phyloP scores from a whole-genome alignment of 1,140 invertebrate species.

The Drosophila lacteicornis region DNA sequence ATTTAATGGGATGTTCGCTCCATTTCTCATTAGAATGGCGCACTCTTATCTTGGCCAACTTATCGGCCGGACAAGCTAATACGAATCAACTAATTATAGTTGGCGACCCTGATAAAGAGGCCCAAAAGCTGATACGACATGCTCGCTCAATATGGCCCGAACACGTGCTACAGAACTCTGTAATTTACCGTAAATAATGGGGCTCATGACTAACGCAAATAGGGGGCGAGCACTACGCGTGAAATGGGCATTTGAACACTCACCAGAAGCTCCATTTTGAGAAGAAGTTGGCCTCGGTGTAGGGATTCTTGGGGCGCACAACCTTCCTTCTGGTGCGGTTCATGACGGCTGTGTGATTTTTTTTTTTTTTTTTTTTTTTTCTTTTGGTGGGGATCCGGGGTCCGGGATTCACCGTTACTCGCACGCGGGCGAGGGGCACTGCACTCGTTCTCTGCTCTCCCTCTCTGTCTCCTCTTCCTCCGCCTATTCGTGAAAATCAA shows the following conservation, averaged over 20 bases:
- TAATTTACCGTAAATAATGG: slow-evolving; percentile 57
- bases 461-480: slow-evolving; percentile 2
- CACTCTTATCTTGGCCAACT: slow-evolving; percentile 2
- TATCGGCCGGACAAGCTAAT: slow-evolving; percentile 31
- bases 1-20: slow-evolving; percentile 41
- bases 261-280: slow-evolving; percentile 83
- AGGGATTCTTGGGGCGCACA: slow-evolving; percentile 78
- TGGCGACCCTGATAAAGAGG: slow-evolving; percentile 12
- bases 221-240: neutral
- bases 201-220: slow-evolving; percentile 34
- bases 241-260: slow-evolving; percentile 23
- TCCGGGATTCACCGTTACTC: slow-evolving; percentile 52
- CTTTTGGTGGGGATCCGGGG: neutral
- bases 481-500: slow-evolving; percentile 33
- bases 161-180: slow-evolving; percentile 58
- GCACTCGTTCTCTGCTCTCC: neutral
- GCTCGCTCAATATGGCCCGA: slow-evolving; percentile 39
- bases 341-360: slow-evolving; percentile 48
- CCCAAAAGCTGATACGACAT: slow-evolving; percentile 9
- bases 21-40: slow-evolving; percentile 34
- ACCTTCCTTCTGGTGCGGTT: slow-evolving; percentile 79
- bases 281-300: slow-evolving; percentile 69
- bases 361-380: neutral
- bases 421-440: slow-evolving; percentile 15
- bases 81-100: slow-evolving; percentile 38